A percentile compares a stretch with the other conserved stretches of the same genome.
These are phyloP conservation scores for Rhopalosiphum padi DNA, from an alignment of 1,140 invertebrate genomes.

Conservation along the genomic window DNA sequence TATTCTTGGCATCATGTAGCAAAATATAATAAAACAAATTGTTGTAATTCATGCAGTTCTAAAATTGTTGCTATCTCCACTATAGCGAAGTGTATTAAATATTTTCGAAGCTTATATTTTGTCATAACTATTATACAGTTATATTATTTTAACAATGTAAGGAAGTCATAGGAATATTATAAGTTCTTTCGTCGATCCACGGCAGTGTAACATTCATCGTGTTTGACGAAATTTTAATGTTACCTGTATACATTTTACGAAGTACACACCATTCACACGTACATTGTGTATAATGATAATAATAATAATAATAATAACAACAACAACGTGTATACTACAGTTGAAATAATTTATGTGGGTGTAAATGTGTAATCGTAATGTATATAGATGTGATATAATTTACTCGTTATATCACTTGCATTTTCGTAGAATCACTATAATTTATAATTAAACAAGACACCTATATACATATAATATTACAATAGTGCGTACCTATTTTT, in stretches of 20 bases:
- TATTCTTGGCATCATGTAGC: background rate
- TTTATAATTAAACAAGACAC: slow-evolving; percentile 10
- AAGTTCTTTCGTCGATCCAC: background rate
- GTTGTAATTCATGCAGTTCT: background rate
- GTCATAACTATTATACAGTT: background rate
- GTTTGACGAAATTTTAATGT: background rate
- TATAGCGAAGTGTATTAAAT: background rate
- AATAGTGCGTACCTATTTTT: background rate
- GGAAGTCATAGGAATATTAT: background rate
- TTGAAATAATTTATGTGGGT: slow-evolving; percentile 9
- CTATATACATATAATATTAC: background rate
- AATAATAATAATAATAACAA: background rate
- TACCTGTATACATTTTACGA: background rate
- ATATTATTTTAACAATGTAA: background rate
- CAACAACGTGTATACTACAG: background rate
- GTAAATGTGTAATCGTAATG: slow-evolving; percentile 7
- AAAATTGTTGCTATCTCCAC: background rate
- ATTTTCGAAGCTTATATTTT: background rate
- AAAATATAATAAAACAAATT: background rate
- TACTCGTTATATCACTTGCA: slow-evolving; percentile 20
- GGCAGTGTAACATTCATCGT: background rate
- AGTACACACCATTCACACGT: background rate
- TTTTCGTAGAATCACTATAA: slow-evolving; percentile 16
- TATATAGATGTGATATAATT: slow-evolving; percentile 20
- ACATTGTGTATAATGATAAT: background rate